Percentiles rank a stretch among this genome's conserved stretches.
phyloP scores from a whole-genome alignment of 2,113 vertebrate species.

The Gnathonemus longibarbis region DNA sequence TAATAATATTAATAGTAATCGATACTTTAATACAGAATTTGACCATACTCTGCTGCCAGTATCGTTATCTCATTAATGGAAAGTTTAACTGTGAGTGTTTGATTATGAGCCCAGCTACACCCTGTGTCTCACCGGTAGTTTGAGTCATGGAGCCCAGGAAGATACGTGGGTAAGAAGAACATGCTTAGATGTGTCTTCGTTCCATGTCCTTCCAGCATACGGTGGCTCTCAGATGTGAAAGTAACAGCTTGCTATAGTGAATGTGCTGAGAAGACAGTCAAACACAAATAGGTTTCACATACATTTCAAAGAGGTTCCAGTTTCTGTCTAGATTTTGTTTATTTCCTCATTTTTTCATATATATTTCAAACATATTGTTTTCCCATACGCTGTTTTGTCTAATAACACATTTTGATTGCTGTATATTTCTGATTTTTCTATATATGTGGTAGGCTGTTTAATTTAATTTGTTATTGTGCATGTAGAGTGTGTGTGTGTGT shows the following conservation, averaged over 20 bases:
- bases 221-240: neutral
- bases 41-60: neutral
- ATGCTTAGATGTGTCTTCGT: neutral
- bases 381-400: neutral
- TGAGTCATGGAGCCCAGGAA: neutral
- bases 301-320: neutral
- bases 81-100: neutral
- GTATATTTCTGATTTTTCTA: neutral
- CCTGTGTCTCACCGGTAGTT: neutral
- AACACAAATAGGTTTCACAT: neutral
- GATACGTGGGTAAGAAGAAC: neutral
- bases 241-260: neutral
- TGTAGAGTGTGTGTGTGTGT: neutral
- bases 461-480: neutral
- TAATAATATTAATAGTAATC: neutral
- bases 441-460: neutral
- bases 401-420: neutral
- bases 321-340: neutral
- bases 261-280: neutral
- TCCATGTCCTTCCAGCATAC: neutral
- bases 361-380: neutral
- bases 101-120: neutral
- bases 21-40: neutral
- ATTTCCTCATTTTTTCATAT: neutral
- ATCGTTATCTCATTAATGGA: neutral